Evolutionary conservation across 53 echinoderm and acorn worm species (phyloP).

Genomic region (Luidia sarsii): DNA sequence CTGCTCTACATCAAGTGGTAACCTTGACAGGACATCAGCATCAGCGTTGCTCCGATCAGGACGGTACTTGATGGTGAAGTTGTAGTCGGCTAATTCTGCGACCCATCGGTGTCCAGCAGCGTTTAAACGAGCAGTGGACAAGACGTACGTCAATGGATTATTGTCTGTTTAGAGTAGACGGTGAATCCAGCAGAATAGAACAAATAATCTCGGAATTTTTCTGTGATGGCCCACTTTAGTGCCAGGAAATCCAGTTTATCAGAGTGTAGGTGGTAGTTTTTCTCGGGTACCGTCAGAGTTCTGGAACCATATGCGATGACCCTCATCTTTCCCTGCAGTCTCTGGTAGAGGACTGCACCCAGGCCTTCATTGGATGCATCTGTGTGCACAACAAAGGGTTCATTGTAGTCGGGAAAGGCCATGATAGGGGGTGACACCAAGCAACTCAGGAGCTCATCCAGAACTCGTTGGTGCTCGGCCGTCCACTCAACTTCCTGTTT

Average conservation of each 20-base stretch:
- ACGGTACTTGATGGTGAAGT: slow-evolving; percentile 62
- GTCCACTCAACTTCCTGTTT: slow-evolving; percentile 16
- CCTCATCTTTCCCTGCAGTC: neutral
- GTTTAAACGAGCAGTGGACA: slow-evolving; percentile 37
- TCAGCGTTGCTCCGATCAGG: slow-evolving; percentile 43
- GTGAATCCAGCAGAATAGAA: slow-evolving; percentile 46
- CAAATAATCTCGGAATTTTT: slow-evolving; percentile 46
- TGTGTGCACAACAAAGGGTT: slow-evolving; percentile 36
- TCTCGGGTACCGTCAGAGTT: slow-evolving; percentile 52
- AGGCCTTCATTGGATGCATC: slow-evolving; percentile 28
- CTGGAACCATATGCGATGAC: slow-evolving; percentile 61
- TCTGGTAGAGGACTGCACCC: slow-evolving; percentile 32
- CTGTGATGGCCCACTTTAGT: slow-evolving; percentile 42
- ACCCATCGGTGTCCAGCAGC: slow-evolving; percentile 66
- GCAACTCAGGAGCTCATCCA: neutral
- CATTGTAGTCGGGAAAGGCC: slow-evolving; percentile 40
- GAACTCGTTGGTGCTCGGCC: slow-evolving; percentile 12
- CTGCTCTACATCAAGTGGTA: slow-evolving; percentile 18
- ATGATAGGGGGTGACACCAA: slow-evolving; percentile 26
- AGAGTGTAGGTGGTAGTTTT: slow-evolving; percentile 66
- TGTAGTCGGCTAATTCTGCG: slow-evolving; percentile 50
- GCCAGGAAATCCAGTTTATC: slow-evolving; percentile 47
- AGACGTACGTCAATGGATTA: slow-evolving; percentile 60
- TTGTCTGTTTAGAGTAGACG: slow-evolving; percentile 68
- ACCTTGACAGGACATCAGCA: slow-evolving; percentile 60